Base-by-base conservation (phyloP, 2,113 vertebrate genomes). In the Notothenia rossii region DNA sequence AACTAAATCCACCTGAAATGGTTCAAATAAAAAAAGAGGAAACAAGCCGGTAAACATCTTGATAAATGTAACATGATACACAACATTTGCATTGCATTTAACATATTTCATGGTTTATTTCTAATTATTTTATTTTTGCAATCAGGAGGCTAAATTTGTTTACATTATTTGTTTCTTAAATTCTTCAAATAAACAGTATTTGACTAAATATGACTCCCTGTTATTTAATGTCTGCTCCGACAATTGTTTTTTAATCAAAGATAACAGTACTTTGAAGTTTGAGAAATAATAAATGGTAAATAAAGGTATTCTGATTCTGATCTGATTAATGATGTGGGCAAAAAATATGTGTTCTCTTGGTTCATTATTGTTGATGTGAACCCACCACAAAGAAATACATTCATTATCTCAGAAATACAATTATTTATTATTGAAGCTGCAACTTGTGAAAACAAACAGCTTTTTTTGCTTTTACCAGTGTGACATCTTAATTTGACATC, bases 361-460 rank as follows among this genome's bases (percentile, higher is more conserved):
- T 75, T 75, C 3, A 62, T 58, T 18, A 36, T 0, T 0, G 0
- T 48, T 2, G 3, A 2, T 29, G 46, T 3, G 46, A 15, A 12
- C 8, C 10, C 9, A 15, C 45, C 22, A 60, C 4, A 82, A 71
- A 29, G n/a, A 72, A 70, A 78, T 72, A 84, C 56, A 78, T 83
- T 85, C 73, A 81, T 8, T 43, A 18, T 40, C 50, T 61, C 22
- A 76, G 48, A 83, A 66, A 65, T 20, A 0, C 22, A 17, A 1
- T 74, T 36, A 43, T 74, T 62, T 68, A 63, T 59, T 36, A 58
- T 43, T 11, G 7, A 2, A 81, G 64, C 50, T 62, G 18, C 8
- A 48, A 56, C 36, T 6, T 22, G 3, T 15, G 7, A 56, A 64
- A 56, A 43, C n/a, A 49, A 33, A 40, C n/a, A 55, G 50, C 14